phyloP scores from a whole-genome alignment of 2,888 invertebrate species.

The Mongoloraphidia duomilia region DNA sequence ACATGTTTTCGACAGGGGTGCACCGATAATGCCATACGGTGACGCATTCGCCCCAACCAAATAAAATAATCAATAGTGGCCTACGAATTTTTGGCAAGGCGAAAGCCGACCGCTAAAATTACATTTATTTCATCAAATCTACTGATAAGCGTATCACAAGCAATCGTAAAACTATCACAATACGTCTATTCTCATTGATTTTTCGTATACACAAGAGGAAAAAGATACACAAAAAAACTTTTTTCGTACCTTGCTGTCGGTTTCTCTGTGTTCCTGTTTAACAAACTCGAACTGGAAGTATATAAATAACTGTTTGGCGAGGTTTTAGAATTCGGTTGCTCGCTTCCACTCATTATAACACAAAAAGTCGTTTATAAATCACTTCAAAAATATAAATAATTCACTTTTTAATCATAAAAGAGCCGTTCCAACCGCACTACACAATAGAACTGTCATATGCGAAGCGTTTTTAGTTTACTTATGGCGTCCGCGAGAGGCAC shows the following conservation, averaged over 20 bases:
- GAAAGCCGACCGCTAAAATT: no score
- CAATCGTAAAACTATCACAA: no score
- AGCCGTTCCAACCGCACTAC: no score
- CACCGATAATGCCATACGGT: no score
- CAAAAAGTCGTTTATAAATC: background rate
- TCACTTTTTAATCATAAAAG: background rate
- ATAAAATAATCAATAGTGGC: no score
- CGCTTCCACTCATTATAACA: conserved; percentile 7
- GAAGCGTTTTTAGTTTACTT: background rate
- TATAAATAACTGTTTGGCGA: conserved; percentile 8
- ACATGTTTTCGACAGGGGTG: no score
- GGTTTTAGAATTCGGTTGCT: conserved; percentile 6
- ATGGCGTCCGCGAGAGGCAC: background rate
- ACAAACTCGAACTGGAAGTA: conserved; percentile 6
- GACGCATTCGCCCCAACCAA: no score
- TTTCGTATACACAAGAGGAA: background rate
- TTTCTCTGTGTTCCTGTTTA: conserved; percentile 6
- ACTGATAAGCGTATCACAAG: no score
- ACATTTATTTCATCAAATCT: no score
- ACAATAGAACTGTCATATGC: no score
- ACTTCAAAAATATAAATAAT: background rate
- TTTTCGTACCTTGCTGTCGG: conserved; percentile 2
- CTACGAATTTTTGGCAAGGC: no score
- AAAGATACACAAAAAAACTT: background rate
- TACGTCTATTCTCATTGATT: no score